Evolutionary conservation across 2,113 vertebrate genomes (phyloP), one percentile per base, ranked within the genome.

Genomic region (Acrocephalus arundinaceus): DNA sequence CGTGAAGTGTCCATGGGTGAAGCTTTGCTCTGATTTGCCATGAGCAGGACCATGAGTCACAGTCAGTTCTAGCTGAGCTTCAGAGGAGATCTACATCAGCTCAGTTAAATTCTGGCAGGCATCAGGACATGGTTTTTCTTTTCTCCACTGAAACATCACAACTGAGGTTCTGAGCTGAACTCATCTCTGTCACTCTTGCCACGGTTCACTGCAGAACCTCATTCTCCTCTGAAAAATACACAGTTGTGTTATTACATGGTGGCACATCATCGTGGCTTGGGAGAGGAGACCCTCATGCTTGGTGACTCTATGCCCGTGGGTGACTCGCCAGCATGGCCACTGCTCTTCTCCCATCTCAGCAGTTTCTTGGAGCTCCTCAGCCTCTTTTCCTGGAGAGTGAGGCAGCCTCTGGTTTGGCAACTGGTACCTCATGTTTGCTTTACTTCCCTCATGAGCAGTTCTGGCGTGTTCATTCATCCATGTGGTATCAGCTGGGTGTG

Each of bases 321-420:
- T 63, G 61, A 31, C 41, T 49, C 19, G 45, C 23, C 28, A 8
- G 28, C 1, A 0, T 2, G 13, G 66, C 33, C 70, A 16, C 57
- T 13, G 45, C 43, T 66, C n/a, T 27, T 52, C 3, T 81, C 68
- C 52, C 2, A 0, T 23, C 48, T 61, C 46, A 35, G 76, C 24
- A 48, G 3, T 24, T 74, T 43, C 51, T 41, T 0, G 0, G 15
- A 15, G 57, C 13, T 58, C 30, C 66, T 62, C 77, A n/a, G 10
- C 27, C 61, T 46, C 61, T 66, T 65, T 33, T 66, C 30, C 73
- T 20, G 30, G 22, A 54, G 17, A 31, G 8, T 2, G 21, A 55
- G 45, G 30, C 46, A 71, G n/a, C n/a, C 37, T 22, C 68, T 51
- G 41, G 2, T 31, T 11, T 52, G 51, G 19, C 28, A 18, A 1